Evolutionary conservation across 2,888 invertebrate genomes (phyloP).

Genomic region (Corythucha ciliata): DNA sequence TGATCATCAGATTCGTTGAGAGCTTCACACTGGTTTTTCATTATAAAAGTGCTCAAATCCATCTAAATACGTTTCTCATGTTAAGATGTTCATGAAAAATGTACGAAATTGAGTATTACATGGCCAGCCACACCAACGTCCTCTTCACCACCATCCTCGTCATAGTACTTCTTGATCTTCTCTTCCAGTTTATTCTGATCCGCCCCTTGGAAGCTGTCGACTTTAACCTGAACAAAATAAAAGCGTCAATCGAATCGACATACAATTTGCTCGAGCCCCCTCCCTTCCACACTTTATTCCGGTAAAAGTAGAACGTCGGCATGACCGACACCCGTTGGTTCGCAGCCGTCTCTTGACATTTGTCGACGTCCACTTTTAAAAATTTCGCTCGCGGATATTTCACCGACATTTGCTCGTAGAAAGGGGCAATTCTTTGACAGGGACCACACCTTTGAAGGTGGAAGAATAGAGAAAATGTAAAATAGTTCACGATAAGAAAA

Average conservation of each 20-base stretch:
- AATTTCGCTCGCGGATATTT: constrained; percentile 86
- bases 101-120: constrained; percentile 48
- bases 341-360: constrained; percentile 79
- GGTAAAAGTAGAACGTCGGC: constrained; percentile 96
- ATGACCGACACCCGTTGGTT: constrained; percentile 86
- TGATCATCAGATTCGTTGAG: constrained; percentile 93
- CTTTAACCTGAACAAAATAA: constrained; percentile 52
- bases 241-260: background rate
- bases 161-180: constrained; percentile 81
- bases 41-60: constrained; percentile 77
- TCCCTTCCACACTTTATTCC: constrained; percentile 53
- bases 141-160: constrained; percentile 51
- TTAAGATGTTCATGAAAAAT: background rate
- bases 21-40: constrained; percentile 86
- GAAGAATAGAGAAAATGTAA: constrained; percentile 1
- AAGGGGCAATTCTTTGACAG: constrained; percentile 86
- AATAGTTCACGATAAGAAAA: background rate
- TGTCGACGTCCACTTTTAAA: constrained; percentile 90
- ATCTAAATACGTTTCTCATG: constrained; percentile 52
- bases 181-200: constrained; percentile 71
- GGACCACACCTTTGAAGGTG: constrained; percentile 77
- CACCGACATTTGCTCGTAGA: constrained; percentile 76
- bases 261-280: background rate
- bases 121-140: constrained; percentile 61
- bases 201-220: constrained; percentile 82